phyloP scores from a whole-genome alignment of 2,888 invertebrate genomes.

The Scaptomyza cyrtandrae region DNA sequence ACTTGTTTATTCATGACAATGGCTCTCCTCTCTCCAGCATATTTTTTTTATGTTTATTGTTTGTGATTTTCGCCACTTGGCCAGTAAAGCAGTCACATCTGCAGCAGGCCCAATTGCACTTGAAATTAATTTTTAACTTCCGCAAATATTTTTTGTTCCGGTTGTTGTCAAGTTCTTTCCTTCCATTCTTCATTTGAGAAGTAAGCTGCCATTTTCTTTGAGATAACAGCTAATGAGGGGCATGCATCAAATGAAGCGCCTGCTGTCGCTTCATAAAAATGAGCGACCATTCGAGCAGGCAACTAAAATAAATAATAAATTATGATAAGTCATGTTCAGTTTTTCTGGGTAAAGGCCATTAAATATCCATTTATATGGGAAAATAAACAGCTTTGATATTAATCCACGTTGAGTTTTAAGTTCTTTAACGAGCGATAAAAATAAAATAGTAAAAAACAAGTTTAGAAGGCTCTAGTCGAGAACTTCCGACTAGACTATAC shows the following conservation, averaged over 20 bases:
- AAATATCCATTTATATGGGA: conserved; percentile 9
- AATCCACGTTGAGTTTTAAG: conserved; percentile 3
- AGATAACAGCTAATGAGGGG: conserved; percentile 56
- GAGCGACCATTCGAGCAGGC: conserved; percentile 35
- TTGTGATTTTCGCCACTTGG: conserved; percentile 62
- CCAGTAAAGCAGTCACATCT: conserved; percentile 52
- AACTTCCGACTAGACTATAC: no score
- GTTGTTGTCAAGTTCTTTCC: conserved; percentile 29
- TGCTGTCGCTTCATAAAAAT: conserved; percentile 48
- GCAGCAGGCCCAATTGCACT: conserved; percentile 56
- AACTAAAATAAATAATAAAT: conserved; percentile 72
- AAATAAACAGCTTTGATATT: conserved; percentile 16
- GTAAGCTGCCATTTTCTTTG: conserved; percentile 29
- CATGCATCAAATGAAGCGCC: conserved; percentile 70
- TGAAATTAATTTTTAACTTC: conserved; percentile 79
- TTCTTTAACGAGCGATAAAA: conserved; percentile 12
- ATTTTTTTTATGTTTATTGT: conserved; percentile 73
- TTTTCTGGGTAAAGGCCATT: conserved; percentile 17
- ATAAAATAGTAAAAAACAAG: conserved; percentile 6
- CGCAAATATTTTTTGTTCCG: conserved; percentile 65
- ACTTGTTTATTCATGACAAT: conserved; percentile 73
- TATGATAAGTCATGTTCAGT: conserved; percentile 59
- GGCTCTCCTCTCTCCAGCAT: conserved; percentile 20
- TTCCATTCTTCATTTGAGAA: conserved; percentile 47
- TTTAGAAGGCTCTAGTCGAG: no score